These are phyloP conservation scores for Cylindroiulus punctatus DNA, from an alignment of 2,888 invertebrate genomes.

Conservation along the genomic window DNA sequence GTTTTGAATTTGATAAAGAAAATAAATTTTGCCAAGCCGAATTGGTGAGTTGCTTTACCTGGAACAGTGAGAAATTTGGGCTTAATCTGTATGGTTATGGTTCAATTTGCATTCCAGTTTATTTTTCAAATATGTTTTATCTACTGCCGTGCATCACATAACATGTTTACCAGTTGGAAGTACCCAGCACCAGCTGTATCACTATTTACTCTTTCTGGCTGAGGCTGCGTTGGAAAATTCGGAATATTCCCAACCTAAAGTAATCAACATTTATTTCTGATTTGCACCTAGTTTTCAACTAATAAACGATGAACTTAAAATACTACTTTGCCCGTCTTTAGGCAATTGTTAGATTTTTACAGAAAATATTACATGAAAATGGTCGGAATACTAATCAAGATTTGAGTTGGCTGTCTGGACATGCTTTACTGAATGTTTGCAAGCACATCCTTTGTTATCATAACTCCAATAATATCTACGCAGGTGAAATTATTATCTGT, in stretches of 20 bases:
- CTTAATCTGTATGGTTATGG: neutral
- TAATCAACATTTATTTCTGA: neutral
- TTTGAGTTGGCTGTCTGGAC: conserved; percentile 4
- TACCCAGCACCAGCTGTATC: neutral
- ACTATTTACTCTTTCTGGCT: conserved; percentile 48
- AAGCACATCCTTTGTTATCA: conserved; percentile 9
- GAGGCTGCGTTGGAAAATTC: conserved; percentile 47
- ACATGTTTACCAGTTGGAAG: neutral
- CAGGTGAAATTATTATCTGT: neutral
- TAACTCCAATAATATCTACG: neutral
- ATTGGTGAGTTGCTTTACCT: neutral
- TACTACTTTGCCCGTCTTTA: neutral
- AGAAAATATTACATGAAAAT: neutral
- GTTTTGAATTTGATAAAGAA: conserved; percentile 25
- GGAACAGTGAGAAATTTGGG: neutral
- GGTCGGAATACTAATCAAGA: neutral
- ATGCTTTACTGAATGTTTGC: conserved; percentile 31
- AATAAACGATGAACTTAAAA: neutral
- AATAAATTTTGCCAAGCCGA: neutral
- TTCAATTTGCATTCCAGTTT: neutral
- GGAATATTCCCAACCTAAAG: conserved; percentile 13
- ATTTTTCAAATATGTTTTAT: conserved; percentile 22
- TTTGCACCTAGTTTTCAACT: neutral
- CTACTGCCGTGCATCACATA: conserved; percentile 20
- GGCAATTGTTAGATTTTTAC: neutral